Evolutionary conservation across 1,140 invertebrate species (phyloP), one percentile per base, ranked within the genome.

Genomic region (Meloidogyne floridensis): DNA sequence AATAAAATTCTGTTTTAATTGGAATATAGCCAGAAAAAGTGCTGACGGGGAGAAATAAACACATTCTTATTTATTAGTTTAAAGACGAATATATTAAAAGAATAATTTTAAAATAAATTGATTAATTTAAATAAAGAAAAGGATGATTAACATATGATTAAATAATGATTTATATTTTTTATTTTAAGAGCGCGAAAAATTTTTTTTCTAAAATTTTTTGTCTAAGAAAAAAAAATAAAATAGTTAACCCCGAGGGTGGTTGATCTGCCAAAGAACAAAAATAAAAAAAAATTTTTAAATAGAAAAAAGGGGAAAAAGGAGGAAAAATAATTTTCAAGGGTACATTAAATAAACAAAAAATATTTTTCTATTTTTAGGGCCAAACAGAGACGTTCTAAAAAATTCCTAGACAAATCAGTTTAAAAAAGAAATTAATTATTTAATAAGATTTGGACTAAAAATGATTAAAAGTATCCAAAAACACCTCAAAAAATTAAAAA

Each of bases 121-220:
- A 47, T 47, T 47, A 47, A 47, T 6, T 6, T 47, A 47, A 47
- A 47, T 6, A 47, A 47, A 47, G 47, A 15, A 59, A 15, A 59
- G 4, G 56, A 59, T 59, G 56, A 59, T 59, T 59, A 65, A 65
- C 59, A n/a, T 65, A 65, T 65, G 59, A 65, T 65, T n/a, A n/a
- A n/a, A n/a, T n/a, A 65, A 65, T 65, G 59, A 65, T 65, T n/a
- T n/a, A 65, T 65, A n/a, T n/a, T n/a, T 13, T 6, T 13, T 65
- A 7, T n/a, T n/a, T 53, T 65, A 65, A 65, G n/a, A 4, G 15
- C 59, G 59, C 56, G 56, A 11, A 59, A 47, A 32, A 32, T 32
- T 32, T 32, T 32, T 32, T 32, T 47, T 47, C 47, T 47, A 32
- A 32, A 32, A 32, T 32, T 47, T 47, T 47, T 6, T 47, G 56